These are phyloP conservation scores for Ectropis grisescens DNA, from an alignment of 1,140 invertebrate genomes.

Conservation along the genomic window DNA sequence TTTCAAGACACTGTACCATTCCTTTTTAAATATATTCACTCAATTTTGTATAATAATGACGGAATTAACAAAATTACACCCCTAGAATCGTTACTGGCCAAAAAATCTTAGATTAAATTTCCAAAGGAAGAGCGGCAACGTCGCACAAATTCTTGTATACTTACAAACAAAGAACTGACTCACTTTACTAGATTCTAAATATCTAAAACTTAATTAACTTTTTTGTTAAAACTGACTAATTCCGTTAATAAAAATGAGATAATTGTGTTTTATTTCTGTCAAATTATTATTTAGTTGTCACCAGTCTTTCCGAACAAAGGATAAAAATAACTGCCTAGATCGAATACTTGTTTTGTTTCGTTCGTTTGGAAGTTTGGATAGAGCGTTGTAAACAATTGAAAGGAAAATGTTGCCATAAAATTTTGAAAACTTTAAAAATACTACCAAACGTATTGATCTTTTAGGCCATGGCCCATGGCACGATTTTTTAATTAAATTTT, in stretches of 20 bases:
- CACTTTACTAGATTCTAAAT: too few relatives aligned
- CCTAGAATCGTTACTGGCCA: not conserved
- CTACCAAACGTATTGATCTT: too few relatives aligned
- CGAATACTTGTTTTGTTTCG: conserved; percentile 37
- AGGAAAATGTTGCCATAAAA: conserved; percentile 23
- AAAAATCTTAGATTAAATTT: conserved; percentile 15
- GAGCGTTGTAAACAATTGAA: conserved; percentile 47
- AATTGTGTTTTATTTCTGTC: too few relatives aligned
- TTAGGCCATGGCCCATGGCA: too few relatives aligned
- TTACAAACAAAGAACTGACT: conserved; percentile 27
- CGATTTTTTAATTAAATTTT: too few relatives aligned
- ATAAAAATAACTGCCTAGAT: conserved; percentile 31
- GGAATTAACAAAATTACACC: not conserved
- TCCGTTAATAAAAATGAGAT: too few relatives aligned
- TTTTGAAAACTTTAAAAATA: too few relatives aligned
- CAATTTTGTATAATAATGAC: not conserved
- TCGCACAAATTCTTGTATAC: conserved; percentile 35
- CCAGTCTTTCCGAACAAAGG: conserved; percentile 11
- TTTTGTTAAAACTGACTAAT: too few relatives aligned
- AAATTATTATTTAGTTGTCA: too few relatives aligned
- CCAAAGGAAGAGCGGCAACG: conserved; percentile 46
- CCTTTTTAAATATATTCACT: conserved; percentile 21
- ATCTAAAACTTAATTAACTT: conserved; percentile 3
- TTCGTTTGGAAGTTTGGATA: too few relatives aligned
- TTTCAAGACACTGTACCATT: conserved; percentile 54